Conservation (phyloP, 2,113 vertebrate genomes). For the Zapornia atra region DNA sequence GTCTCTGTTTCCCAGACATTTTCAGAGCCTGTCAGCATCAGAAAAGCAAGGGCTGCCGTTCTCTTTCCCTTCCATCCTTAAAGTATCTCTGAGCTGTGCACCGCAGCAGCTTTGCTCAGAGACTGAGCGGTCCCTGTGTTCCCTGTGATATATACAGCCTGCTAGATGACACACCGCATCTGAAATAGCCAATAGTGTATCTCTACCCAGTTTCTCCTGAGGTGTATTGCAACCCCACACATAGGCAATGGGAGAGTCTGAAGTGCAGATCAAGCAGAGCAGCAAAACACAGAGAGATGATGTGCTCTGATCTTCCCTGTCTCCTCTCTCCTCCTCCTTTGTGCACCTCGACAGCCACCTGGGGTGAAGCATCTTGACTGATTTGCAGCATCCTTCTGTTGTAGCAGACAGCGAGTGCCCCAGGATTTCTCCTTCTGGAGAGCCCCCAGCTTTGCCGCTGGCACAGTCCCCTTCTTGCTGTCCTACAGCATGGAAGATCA, state of each 20-base stretch:
- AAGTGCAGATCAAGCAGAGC: background rate
- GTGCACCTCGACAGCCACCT: background rate
- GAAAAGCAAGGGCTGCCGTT: background rate
- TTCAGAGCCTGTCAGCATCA: background rate
- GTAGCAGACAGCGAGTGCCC: background rate
- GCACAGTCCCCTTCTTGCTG: background rate
- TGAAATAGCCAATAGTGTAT: constrained; percentile 30
- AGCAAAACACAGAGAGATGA: background rate
- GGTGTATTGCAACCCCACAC: background rate
- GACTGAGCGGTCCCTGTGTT: constrained; percentile 8
- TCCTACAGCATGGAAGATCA: fast-evolving
- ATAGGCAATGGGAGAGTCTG: background rate
- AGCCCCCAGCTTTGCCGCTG: background rate
- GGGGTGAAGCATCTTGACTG: background rate
- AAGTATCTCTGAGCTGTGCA: background rate
- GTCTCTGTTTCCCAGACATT: background rate
- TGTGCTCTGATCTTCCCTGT: background rate
- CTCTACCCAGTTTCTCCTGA: background rate
- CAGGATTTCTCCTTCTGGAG: background rate
- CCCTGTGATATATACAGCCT: background rate
- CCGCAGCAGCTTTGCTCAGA: background rate
- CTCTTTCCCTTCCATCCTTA: background rate
- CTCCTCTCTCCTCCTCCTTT: background rate
- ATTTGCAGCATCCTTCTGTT: background rate
- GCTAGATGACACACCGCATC: constrained; percentile 11